These are phyloP conservation scores for Coenobita brevimanus DNA, from an alignment of 1,140 invertebrate species.

Conservation along the genomic window DNA sequence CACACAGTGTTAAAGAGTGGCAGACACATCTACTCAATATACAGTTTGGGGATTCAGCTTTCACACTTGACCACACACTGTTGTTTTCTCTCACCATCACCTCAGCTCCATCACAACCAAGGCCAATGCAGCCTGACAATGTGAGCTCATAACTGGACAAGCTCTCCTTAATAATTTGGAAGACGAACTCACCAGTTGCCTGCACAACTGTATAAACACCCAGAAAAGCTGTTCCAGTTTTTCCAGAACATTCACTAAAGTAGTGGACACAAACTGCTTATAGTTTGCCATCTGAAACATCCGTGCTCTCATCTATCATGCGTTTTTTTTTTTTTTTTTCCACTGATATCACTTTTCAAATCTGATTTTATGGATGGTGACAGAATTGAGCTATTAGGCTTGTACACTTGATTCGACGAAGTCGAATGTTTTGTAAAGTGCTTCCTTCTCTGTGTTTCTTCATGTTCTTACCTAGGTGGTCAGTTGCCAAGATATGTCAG, in stretches of 20 bases:
- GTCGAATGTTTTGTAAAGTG: not conserved
- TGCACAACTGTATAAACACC: not conserved
- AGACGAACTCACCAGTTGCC: not conserved
- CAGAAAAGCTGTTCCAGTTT: not conserved
- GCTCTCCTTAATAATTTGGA: constrained; percentile 11
- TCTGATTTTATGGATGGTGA: not conserved
- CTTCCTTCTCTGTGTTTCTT: not conserved
- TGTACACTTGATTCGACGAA: constrained; percentile 14
- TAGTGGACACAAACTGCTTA: not conserved
- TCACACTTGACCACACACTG: constrained; percentile 2
- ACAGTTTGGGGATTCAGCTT: constrained; percentile 10
- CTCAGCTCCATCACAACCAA: constrained; percentile 13
- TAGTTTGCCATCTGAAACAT: constrained; percentile 2
- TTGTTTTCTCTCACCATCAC: constrained; percentile 13
- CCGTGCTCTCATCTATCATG: constrained; percentile 2
- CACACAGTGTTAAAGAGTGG: constrained; percentile 19
- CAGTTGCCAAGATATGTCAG: not conserved
- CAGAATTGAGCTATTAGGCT: not conserved
- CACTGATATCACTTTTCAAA: not conserved
- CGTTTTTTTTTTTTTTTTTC: not conserved
- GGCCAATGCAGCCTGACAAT: not conserved
- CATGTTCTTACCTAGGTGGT: not conserved
- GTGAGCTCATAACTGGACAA: not conserved
- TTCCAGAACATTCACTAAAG: constrained; percentile 10
- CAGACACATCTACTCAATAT: constrained; percentile 11